Evolutionary conservation across 2,888 invertebrate genomes (phyloP).

Genomic region (Plagodis dolabraria): DNA sequence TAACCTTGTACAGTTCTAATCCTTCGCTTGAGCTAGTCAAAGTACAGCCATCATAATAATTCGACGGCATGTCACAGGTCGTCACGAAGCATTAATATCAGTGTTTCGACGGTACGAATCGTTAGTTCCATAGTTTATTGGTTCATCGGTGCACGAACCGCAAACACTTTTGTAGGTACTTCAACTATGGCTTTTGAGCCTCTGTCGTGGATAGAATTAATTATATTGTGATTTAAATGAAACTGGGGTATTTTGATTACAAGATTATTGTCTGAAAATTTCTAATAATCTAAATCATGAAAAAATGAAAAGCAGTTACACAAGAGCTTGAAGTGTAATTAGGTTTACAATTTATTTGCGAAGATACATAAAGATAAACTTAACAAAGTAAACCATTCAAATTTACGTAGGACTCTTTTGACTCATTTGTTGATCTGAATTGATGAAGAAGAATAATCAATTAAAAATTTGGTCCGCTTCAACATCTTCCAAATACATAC

Average conservation of each 20-base stretch:
- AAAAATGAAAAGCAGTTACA: neutral
- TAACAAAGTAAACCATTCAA: too few relatives aligned
- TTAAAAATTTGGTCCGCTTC: too few relatives aligned
- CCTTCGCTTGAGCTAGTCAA: constrained; percentile 31
- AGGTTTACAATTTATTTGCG: too few relatives aligned
- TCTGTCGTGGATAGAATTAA: constrained; percentile 23
- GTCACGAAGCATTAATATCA: constrained; percentile 79
- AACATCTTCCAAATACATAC: too few relatives aligned
- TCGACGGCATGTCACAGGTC: constrained; percentile 62
- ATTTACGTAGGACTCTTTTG: too few relatives aligned
- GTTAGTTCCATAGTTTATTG: constrained; percentile 78
- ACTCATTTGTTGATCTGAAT: too few relatives aligned
- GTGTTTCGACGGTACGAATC: constrained; percentile 74
- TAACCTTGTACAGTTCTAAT: neutral
- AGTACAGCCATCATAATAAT: constrained; percentile 52
- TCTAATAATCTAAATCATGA: neutral
- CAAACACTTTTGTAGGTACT: constrained; percentile 44
- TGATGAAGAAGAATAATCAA: too few relatives aligned
- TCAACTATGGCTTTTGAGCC: constrained; percentile 20
- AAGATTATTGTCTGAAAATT: neutral
- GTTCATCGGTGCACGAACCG: constrained; percentile 62
- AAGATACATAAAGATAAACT: too few relatives aligned
- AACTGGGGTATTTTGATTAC: neutral
- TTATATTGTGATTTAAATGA: constrained; percentile 10
- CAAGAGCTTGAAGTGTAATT: too few relatives aligned